phyloP scores from a whole-genome alignment of 2,113 vertebrate species.

The Odobenus rosmarus region DNA sequence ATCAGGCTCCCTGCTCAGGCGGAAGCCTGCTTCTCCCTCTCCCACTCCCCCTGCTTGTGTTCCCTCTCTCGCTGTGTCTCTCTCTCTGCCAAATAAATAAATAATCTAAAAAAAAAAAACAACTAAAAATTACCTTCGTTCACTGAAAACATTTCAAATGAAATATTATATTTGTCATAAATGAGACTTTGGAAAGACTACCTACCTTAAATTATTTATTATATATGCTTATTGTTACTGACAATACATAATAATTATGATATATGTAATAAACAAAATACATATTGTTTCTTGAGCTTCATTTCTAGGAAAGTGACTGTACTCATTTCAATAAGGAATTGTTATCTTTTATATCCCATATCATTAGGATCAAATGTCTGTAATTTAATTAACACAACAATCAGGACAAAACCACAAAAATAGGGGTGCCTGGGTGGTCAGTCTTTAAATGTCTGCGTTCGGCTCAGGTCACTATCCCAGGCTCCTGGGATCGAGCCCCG shows the following conservation, averaged over 20 bases:
- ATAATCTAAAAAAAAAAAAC: no score
- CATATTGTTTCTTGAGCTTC: constrained; percentile 77
- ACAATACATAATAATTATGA: not conserved
- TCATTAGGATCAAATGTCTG: constrained; percentile 62
- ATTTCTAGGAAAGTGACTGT: constrained; percentile 78
- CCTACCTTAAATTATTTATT: not conserved
- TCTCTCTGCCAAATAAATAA: no score
- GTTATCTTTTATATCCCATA: constrained; percentile 72
- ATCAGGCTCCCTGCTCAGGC: no score
- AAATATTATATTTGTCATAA: constrained; percentile 83
- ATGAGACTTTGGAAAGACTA: constrained; percentile 70
- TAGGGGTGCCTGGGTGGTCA: no score
- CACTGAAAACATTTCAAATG: constrained; percentile 78
- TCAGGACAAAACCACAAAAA: constrained; percentile 69
- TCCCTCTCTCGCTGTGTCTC: no score
- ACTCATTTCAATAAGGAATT: constrained; percentile 77
- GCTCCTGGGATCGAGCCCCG: no score
- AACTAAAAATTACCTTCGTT: constrained; percentile 73
- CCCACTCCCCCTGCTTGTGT: no score
- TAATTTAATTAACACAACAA: constrained; percentile 83
- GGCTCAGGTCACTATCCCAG: no score
- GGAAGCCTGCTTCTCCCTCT: no score
- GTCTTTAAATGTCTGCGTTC: no score
- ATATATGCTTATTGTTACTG: not conserved
- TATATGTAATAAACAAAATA: not conserved